Base-by-base conservation (phyloP, 1,140 invertebrate species). In the Drosophila oshimai region DNA sequence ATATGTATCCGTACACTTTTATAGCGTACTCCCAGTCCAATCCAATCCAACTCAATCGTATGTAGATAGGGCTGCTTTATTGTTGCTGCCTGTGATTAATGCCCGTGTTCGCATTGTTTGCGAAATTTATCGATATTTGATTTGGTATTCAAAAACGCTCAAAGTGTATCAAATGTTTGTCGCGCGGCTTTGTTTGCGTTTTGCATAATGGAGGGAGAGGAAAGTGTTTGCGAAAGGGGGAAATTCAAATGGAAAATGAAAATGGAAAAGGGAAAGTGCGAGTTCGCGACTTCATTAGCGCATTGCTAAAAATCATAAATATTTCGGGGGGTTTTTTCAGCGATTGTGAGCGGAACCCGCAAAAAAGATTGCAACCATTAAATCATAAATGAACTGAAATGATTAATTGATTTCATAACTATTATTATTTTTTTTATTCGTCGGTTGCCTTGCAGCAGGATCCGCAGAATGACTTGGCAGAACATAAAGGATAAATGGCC, bases 121-220 rank as follows among this genome's bases (percentile, higher is more conserved):
- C 60, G 39, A 58, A 80, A 84, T 84, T 84, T 84, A 84, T 84
- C 67, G 79, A 84, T 72, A 86, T 84, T 84, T 84, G 79, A 84
- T 84, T 84, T 84, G 79, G 44, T 83, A 33, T 34, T 28, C 41
- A 20, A 74, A 62, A 57, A 39, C 31, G 37, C 49, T 17, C 34
- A 74, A 78, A 78, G 70, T 84, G 75, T 86, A 86, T 57, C 80
- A 80, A 84, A 84, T 84, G 71, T 61, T 58, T 79, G 79, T 83
- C 80, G 80, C 74, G 74, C 80, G 79, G 79, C 79, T 79, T 83
- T 83, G 79, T 83, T 84, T 84, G 80, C 75, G 75, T 84, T 84
- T 84, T 84, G 80, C 79, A 84, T 84, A 83, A 84, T 42, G 58
- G 36, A 33, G 50, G 18, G 29, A 24, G 12, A 26, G 33, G 34